phyloP scores from a whole-genome alignment of 64 coral and sea anemone genomes.

The Orbicella faveolata region DNA sequence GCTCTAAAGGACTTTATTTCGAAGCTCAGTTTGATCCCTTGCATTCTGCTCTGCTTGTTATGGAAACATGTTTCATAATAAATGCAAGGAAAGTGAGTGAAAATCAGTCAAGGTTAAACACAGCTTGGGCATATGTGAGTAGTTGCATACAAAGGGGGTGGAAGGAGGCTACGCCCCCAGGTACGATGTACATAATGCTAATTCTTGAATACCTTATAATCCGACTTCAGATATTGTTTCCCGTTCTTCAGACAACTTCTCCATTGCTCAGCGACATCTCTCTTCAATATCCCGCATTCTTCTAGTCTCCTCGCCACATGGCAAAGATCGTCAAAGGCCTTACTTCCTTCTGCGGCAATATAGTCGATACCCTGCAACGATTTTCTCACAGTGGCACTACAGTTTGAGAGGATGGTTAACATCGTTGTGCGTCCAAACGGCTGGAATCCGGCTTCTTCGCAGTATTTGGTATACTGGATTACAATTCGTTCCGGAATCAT shows the following conservation, averaged over 20 bases:
- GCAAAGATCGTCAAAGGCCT: constrained; percentile 4
- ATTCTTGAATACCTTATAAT: constrained; percentile 11
- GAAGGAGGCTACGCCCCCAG: neutral
- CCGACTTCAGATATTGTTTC: constrained; percentile 8
- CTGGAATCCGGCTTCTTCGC: neutral
- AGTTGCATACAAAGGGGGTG: neutral
- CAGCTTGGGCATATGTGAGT: neutral
- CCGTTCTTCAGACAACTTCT: neutral
- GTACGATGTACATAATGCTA: neutral
- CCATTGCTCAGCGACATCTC: constrained; percentile 8
- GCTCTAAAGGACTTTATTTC: no score
- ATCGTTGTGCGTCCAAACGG: neutral
- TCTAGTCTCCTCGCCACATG: neutral
- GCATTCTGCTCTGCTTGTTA: no score
- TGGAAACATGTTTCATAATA: no score
- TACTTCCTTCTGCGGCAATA: constrained; percentile 7
- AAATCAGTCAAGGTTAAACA: no score
- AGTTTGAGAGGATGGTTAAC: neutral
- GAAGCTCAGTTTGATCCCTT: no score
- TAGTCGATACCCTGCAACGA: constrained; percentile 4
- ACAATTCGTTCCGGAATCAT: constrained; percentile 18
- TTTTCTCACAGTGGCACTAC: neutral
- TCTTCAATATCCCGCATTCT: neutral
- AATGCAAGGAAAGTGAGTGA: no score
- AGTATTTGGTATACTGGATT: constrained; percentile 9